Conservation (phyloP, 2,797 vertebrate species). For the Brachyalestes nurse region DNA sequence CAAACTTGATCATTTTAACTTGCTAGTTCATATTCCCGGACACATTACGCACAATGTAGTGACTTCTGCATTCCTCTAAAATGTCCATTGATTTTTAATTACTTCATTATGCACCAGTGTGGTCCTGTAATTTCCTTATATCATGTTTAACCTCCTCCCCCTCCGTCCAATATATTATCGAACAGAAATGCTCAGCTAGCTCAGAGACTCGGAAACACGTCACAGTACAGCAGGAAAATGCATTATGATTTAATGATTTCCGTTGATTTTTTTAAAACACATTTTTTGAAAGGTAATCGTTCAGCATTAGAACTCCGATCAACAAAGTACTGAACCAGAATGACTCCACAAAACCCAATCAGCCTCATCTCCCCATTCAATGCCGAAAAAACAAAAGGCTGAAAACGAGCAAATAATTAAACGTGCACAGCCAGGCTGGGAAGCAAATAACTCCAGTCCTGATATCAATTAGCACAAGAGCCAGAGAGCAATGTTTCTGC, state of each 20-base stretch:
- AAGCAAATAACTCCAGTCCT: constrained; percentile 45
- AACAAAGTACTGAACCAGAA: constrained; percentile 6
- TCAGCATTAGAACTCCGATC: not conserved
- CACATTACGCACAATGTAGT: too few species aligned
- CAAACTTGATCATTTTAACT: too few species aligned
- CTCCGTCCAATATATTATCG: not conserved
- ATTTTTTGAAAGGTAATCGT: not conserved
- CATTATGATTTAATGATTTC: not conserved
- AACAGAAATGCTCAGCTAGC: not conserved
- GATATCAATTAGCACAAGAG: constrained; percentile 58
- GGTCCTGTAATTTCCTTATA: too few species aligned
- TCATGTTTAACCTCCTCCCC: not conserved
- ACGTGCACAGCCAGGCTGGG: constrained; percentile 52
- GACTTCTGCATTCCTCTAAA: too few species aligned
- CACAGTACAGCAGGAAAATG: not conserved
- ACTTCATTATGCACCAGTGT: not conserved
- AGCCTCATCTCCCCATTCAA: constrained; percentile 60
- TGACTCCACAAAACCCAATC: constrained; percentile 54
- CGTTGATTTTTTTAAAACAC: too few species aligned
- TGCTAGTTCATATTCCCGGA: too few species aligned
- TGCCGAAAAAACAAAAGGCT: constrained; percentile 35
- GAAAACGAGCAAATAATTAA: constrained; percentile 60
- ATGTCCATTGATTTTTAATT: not conserved
- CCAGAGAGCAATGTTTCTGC: constrained; percentile 55
- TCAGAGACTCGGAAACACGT: not conserved